phyloP scores from a whole-genome alignment of 2,113 vertebrate species.

The Cranoglanis bouderius region DNA sequence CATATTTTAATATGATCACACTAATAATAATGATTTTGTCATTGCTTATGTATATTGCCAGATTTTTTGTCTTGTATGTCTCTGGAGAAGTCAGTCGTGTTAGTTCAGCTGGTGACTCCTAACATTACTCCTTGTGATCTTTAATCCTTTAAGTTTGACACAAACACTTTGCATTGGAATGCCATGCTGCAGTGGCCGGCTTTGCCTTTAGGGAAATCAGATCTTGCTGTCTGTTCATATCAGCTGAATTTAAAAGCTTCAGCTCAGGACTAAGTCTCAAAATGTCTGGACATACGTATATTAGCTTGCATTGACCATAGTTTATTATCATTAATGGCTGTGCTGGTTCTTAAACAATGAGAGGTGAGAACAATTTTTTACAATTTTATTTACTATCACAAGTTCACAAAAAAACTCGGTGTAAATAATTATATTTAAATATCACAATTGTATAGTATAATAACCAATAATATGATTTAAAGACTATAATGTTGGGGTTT shows the following conservation, averaged over 20 bases:
- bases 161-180: constrained; percentile 70
- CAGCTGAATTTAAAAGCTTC: constrained; percentile 24
- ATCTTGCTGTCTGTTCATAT: constrained; percentile 59
- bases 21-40: background rate
- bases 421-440: background rate
- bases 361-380: background rate
- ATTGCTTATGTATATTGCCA: background rate
- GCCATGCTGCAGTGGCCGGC: constrained; percentile 56
- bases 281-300: background rate
- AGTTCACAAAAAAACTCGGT: background rate
- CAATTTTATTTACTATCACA: background rate
- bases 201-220: constrained; percentile 63
- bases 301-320: background rate
- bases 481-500: background rate
- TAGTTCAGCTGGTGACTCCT: constrained; percentile 62
- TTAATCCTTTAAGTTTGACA: constrained; percentile 75
- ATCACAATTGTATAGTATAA: background rate
- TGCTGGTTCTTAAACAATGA: background rate
- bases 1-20: background rate
- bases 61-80: constrained; percentile 35
- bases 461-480: background rate
- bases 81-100: constrained; percentile 35
- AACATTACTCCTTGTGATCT: constrained; percentile 64
- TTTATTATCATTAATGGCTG: background rate
- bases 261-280: background rate